Percentiles rank a stretch among this genome's conserved stretches.
Evolutionary conservation across 2,797 vertebrate genomes (phyloP).

Genomic region (Alosa sapidissima): DNA sequence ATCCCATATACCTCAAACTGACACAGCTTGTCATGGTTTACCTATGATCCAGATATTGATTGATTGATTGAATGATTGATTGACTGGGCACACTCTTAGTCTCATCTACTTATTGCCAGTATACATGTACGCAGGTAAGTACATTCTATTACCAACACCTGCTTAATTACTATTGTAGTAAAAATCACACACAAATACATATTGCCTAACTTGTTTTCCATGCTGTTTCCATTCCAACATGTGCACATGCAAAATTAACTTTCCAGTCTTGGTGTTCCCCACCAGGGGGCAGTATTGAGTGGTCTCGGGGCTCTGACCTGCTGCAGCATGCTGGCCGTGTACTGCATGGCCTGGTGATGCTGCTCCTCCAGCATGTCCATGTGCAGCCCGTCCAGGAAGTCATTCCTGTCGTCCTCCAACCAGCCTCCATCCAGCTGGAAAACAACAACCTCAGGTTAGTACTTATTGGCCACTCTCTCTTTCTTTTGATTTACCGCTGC

Average conservation of each 20-base stretch:
- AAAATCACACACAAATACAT: too few relatives aligned
- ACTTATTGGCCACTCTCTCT: background rate
- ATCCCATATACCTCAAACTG: background rate
- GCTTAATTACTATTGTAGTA: too few relatives aligned
- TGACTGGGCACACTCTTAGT: too few relatives aligned
- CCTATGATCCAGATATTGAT: too few relatives aligned
- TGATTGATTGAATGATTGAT: too few relatives aligned
- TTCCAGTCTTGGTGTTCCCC: background rate
- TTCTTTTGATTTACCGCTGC: background rate
- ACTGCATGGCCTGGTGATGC: conserved; percentile 94
- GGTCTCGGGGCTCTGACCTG: conserved; percentile 74
- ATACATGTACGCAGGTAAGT: too few relatives aligned
- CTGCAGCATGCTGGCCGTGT: conserved; percentile 87
- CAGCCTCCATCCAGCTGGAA: conserved; percentile 90
- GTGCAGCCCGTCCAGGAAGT: conserved; percentile 93
- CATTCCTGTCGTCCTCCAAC: conserved; percentile 93
- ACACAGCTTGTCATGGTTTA: background rate
- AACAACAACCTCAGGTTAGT: conserved; percentile 31
- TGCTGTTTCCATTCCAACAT: background rate
- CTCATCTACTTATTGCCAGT: too few relatives aligned
- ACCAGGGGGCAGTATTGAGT: background rate
- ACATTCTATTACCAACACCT: too few relatives aligned
- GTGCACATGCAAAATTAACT: background rate
- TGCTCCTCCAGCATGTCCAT: conserved; percentile 95
- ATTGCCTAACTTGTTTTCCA: background rate